Evolutionary conservation across 64 coral and sea anemone genomes (phyloP), one percentile per base, ranked within the genome.

Genomic region (Pocillopora verrucosa): DNA sequence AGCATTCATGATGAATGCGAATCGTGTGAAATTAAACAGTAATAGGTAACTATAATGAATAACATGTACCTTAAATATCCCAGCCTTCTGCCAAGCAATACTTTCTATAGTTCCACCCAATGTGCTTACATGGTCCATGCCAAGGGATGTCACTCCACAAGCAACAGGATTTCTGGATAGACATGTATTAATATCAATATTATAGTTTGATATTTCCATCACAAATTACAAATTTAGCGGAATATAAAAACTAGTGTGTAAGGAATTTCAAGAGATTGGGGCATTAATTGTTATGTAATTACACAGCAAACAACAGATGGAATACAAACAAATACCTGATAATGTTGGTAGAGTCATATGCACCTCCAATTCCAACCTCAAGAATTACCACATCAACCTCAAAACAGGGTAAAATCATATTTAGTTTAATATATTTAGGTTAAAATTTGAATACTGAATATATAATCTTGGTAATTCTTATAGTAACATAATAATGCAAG

Each of bases 51-150:
- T 30, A 30, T 30, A 30, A 30, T 30, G 30, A 70, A 25, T 3
- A 79, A 7, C 60, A n/a, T 56, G 1, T 91, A 94, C 97, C 94
- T 99, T 99, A 56, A 99, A 99, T 88, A 99, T 99, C 24, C 97
- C 97, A 93, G 97, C 97, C 80, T 99, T 99, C 56, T 99, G 91
- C 94, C 91, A 93, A 36, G 97, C 97, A 87, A 99, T 99, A 86
- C 88, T 95, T 35, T 99, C 94, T 63, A 95, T 45, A 26, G 94
- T 93, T 30, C 94, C 94, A 59, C 97, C 97, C 3, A 99, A 76
- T 0, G 86, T 88, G 6, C 77, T 60, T 20, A 99, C 63, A 82
- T 99, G 97, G 74, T 99, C 97, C 91, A 93, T 95, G 36, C 97
- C 97, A 25, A 99, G 75, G 14, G 97, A 99, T 5, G 97, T 93